These are phyloP conservation scores for Drosophila prolongata DNA, from an alignment of 2,888 invertebrate species.

Conservation along the genomic window DNA sequence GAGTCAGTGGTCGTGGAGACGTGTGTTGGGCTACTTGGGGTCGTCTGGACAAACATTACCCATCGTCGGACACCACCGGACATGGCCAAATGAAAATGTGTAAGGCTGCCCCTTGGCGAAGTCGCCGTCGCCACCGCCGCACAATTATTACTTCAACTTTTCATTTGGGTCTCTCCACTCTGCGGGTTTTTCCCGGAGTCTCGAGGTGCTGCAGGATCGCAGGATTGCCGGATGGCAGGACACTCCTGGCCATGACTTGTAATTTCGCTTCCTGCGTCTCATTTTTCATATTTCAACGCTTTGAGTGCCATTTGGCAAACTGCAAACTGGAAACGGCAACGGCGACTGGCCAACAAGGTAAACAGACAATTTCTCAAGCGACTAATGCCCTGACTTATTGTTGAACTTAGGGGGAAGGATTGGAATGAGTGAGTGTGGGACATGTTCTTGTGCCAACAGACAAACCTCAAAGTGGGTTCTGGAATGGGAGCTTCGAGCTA, in stretches of 20 bases:
- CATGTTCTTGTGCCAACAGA: slow-evolving; percentile 39
- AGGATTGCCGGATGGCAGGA: slow-evolving; percentile 51
- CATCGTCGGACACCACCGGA: slow-evolving; percentile 69
- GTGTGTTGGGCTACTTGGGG: slow-evolving; percentile 74
- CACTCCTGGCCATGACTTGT: slow-evolving; percentile 54
- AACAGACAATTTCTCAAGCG: slow-evolving; percentile 81
- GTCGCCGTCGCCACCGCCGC: slow-evolving; percentile 58
- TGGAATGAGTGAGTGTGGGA: slow-evolving; percentile 34
- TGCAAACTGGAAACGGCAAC: slow-evolving; percentile 33
- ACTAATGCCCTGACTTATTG: slow-evolving; percentile 78
- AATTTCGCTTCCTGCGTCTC: slow-evolving; percentile 74
- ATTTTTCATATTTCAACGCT: slow-evolving; percentile 75
- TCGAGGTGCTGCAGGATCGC: slow-evolving; percentile 69
- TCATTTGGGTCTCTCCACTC: slow-evolving; percentile 61
- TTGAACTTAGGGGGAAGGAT: slow-evolving; percentile 36
- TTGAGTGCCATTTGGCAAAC: slow-evolving; percentile 77
- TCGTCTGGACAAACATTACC: slow-evolving; percentile 82
- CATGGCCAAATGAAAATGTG: slow-evolving; percentile 80
- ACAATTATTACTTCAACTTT: slow-evolving; percentile 75
- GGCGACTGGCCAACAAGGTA: slow-evolving; percentile 71
- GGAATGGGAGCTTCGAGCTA: background rate
- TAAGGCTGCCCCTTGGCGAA: slow-evolving; percentile 52
- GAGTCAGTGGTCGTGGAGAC: slow-evolving; percentile 23
- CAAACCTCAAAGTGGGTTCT: slow-evolving; percentile 30
- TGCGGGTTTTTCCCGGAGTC: slow-evolving; percentile 53